A percentile compares a stretch with the other conserved stretches of the same genome.
Evolutionary conservation across 2,113 vertebrate genomes (phyloP).

Genomic region (Pangasianodon gigas): DNA sequence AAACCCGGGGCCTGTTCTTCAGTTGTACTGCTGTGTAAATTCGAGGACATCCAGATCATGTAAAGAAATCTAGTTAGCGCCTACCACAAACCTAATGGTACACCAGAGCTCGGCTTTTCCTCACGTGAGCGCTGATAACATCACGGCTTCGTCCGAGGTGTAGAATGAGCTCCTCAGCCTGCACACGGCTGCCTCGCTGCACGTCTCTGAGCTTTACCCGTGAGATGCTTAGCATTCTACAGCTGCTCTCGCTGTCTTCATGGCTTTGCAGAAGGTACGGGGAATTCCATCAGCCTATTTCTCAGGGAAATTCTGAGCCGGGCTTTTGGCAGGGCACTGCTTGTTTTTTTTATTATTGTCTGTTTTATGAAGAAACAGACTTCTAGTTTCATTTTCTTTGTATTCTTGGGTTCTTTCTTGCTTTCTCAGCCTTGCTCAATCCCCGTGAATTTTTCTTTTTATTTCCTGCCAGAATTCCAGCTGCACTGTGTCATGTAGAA

Average conservation of each 20-base stretch:
- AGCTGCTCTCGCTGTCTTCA: not conserved
- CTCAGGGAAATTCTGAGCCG: not conserved
- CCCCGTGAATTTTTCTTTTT: not conserved
- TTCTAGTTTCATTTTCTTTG: constrained; percentile 11
- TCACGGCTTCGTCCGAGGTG: not conserved
- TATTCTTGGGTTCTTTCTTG: not conserved
- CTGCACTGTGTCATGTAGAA: not conserved
- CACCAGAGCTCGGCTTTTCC: not conserved
- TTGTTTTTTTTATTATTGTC: not conserved
- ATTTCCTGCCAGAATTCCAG: constrained; percentile 14
- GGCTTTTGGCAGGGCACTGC: not conserved
- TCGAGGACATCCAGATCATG: not conserved
- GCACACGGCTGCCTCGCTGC: not conserved
- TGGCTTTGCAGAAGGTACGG: not conserved
- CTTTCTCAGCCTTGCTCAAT: not conserved
- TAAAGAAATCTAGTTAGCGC: not conserved
- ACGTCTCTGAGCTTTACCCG: not conserved
- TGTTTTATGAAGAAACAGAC: not conserved
- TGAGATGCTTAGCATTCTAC: constrained; percentile 15
- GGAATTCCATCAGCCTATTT: not conserved
- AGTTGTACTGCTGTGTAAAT: not conserved
- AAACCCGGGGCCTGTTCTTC: not conserved
- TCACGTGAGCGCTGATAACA: not conserved
- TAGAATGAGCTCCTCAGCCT: not conserved
- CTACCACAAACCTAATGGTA: not conserved